phyloP scores from a whole-genome alignment of 2,797 vertebrate species.

The Gymnothorax javanicus region DNA sequence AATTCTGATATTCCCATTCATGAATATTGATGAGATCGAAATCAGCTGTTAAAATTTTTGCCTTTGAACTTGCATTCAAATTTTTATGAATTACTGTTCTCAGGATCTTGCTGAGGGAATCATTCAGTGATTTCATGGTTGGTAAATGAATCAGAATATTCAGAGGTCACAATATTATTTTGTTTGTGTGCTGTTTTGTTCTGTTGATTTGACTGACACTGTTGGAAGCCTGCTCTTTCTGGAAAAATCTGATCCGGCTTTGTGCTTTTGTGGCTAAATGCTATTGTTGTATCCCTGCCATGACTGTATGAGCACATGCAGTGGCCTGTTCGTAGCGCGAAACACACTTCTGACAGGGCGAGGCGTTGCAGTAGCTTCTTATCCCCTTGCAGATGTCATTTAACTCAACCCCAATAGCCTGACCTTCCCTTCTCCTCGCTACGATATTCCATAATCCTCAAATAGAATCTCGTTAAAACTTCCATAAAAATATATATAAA shows the following conservation, averaged over 20 bases:
- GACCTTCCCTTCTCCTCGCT: slow-evolving; percentile 57
- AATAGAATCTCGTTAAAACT: slow-evolving; percentile 87
- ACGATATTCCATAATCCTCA: slow-evolving; percentile 78
- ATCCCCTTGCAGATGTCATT: slow-evolving; percentile 76
- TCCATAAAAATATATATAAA: slow-evolving; percentile 58
- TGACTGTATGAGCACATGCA: neutral
- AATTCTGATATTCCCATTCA: slow-evolving; percentile 1
- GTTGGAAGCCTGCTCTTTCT: neutral
- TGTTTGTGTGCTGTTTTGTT: neutral
- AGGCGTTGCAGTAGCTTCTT: slow-evolving; percentile 67
- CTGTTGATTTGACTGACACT: neutral
- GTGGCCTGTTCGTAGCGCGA: slow-evolving; percentile 52
- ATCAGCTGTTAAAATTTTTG: neutral
- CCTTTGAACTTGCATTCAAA: neutral
- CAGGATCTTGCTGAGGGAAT: neutral
- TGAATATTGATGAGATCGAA: slow-evolving; percentile 7
- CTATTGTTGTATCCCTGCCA: neutral
- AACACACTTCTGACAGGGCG: slow-evolving; percentile 63
- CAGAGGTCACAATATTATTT: neutral
- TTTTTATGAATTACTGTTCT: neutral
- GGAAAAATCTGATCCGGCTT: neutral
- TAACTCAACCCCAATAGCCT: slow-evolving; percentile 72
- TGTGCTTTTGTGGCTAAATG: neutral
- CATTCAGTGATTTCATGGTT: neutral
- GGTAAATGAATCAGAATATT: neutral